Base-by-base conservation (phyloP, 2,797 vertebrate genomes). In the Onychomys torridus region DNA sequence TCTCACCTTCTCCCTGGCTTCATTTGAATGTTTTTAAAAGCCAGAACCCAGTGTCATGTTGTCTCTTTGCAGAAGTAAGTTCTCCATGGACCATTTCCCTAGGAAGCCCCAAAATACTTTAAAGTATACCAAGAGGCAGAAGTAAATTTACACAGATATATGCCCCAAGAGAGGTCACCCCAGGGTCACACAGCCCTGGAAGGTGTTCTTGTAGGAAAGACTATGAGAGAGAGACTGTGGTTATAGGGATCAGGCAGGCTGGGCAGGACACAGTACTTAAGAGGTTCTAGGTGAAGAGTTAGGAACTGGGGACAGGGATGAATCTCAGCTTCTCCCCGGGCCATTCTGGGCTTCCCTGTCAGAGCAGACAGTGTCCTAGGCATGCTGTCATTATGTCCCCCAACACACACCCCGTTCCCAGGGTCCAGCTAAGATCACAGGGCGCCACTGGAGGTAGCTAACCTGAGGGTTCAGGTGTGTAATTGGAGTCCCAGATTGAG, bases 321-420 rank as follows among this genome's bases (percentile, higher is more conserved):
- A 25, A 77, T 8, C 77, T 21, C 43, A 69, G 29, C 32, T 29
- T 29, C 3, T 32, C 46, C 21, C 17, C 21, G 63, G 37, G 59
- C 25, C 75, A 40, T 46, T 37, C 65, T 69, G 43, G 76, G 40
- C 3, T 52, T 34, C 61, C 32, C 25, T 88, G 6, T 76, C 81
- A 57, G 69, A 65, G 82, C 19, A 14, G 29, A 17, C 65, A 0
- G 0, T 16, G 32, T 13, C 0, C 78, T 59, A 40, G 43, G 40
- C 13, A 3, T 6, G n/a, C 23, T 73, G 14, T 19, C 6, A 32
- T 37, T 73, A 14, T 21, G 13, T 6, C 14, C 57, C 57, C 76
- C 12, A 10, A n/a, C 34, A 10, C 21, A 3, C 23, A 12, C 46
- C 4, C 46, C 6, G 0, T 19, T 19, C 89, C n/a, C 65, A 19